Base-by-base conservation (phyloP, 1,140 invertebrate genomes). In the Magallana angulata region DNA sequence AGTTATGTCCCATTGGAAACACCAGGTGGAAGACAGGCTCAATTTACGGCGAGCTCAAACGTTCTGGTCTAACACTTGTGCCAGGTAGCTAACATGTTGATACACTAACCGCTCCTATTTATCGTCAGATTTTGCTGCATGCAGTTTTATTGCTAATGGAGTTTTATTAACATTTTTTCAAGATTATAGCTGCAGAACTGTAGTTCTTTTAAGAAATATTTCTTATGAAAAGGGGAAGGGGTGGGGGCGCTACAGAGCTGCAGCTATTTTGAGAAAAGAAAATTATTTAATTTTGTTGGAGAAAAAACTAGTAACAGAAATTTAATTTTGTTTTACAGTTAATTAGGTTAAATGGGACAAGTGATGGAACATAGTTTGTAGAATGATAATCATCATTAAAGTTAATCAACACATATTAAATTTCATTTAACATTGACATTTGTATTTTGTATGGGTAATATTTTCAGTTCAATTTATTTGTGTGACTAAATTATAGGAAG, bases 11-110 rank as follows among this genome's bases (percentile, higher is more conserved):
- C 18, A 71, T 24, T 89, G 88, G 88, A 84, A 62, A 48, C 59
- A 59, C 5, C 60, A 48, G 24, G 85, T 89, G 85, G 76, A 87
- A 71, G 88, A 89, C 8, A 89, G 81, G 71, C 62, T 89, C 18
- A 86, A 89, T 68, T 12, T 89, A 24, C 88, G 85, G 18, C 85
- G 81, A 59, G 88, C 88, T 71, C 84, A 87, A 60, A 85, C 30
- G 7, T 89, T 89, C 82, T 89, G 88, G 88, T 89, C 88, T 58
- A 89, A 89, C 60, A 85, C 86, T 48, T 89, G 88, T 89, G 88
- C 71, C 60, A 89, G 88, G 88, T 89, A 84, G 60, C 36, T 80
- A 80, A 58, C 60, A 62, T 84, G 24, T 62, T 56, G 60, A 84
- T 84, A 84, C 18, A 30, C 58, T 84, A 64, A 48, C 57, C 1